A percentile compares a stretch with the other conserved stretches of the same genome.
These are phyloP conservation scores for Malaclemys terrapin DNA, from an alignment of 2,113 vertebrate species.

Conservation along the genomic window DNA sequence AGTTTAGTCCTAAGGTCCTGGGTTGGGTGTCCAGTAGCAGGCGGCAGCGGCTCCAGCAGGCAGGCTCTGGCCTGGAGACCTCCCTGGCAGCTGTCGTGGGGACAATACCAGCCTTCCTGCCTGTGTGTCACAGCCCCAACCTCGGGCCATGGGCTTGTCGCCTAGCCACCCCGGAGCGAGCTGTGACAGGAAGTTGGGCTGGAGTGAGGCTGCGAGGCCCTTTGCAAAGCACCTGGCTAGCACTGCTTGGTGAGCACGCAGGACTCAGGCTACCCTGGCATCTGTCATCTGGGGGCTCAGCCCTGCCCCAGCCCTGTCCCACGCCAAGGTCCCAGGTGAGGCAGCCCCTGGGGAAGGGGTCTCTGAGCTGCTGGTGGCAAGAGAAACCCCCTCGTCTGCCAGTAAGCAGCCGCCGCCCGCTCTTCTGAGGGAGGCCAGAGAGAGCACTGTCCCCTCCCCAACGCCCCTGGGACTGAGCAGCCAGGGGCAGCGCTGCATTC, in stretches of 20 bases:
- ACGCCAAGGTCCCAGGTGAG: accelerated
- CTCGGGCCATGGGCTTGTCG: accelerated
- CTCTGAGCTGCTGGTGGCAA: neutral
- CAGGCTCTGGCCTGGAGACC: neutral
- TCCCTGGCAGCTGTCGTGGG: neutral
- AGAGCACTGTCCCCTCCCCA: neutral
- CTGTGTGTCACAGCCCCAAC: neutral
- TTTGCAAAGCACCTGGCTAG: neutral
- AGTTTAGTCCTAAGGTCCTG: accelerated
- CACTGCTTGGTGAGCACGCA: accelerated
- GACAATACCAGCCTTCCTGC: neutral
- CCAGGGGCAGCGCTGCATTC: neutral
- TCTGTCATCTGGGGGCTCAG: neutral
- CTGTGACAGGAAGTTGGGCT: neutral
- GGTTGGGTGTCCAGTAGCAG: accelerated
- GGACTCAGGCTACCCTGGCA: accelerated
- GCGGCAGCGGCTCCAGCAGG: neutral
- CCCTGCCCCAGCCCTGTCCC: neutral
- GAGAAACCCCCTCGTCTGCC: neutral
- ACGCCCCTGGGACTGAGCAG: neutral
- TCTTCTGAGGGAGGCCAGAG: too few relatives aligned
- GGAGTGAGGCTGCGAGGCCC: accelerated
- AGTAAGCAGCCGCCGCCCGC: neutral
- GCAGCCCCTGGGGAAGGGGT: neutral
- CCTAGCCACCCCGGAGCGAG: accelerated